These are phyloP conservation scores for Aldabrachelys gigantea DNA, from an alignment of 2,113 vertebrate genomes.

Conservation along the genomic window DNA sequence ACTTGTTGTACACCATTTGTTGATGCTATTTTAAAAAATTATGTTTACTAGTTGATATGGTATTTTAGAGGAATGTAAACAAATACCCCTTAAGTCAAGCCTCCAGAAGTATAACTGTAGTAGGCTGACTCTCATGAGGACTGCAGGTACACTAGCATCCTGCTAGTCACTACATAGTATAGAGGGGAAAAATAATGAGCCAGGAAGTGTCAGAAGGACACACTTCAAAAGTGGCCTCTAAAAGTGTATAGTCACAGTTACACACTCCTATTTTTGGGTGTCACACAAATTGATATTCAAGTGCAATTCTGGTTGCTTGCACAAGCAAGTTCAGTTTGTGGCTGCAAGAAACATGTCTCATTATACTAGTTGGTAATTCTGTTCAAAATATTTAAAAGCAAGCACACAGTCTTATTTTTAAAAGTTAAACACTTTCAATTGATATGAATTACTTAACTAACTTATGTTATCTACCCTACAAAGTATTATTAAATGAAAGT, in stretches of 20 bases:
- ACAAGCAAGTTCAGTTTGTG: background rate
- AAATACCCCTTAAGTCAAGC: background rate
- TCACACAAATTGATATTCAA: background rate
- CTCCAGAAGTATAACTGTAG: background rate
- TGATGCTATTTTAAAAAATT: background rate
- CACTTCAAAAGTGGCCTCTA: background rate
- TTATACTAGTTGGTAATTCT: background rate
- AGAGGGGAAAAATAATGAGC: background rate
- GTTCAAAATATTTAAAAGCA: background rate
- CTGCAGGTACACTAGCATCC: background rate
- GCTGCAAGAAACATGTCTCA: background rate
- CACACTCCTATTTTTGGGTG: background rate
- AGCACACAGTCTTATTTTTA: background rate
- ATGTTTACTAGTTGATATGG: background rate
- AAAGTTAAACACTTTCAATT: background rate
- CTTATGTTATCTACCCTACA: background rate
- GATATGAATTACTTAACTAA: background rate
- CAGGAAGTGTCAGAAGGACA: background rate
- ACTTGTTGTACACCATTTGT: background rate
- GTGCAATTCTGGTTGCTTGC: background rate
- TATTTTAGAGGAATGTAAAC: background rate
- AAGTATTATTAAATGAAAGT: background rate
- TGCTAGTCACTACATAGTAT: background rate
- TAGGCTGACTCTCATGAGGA: background rate
- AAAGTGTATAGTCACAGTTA: background rate